Evolutionary conservation across 2,113 vertebrate genomes (phyloP).

Genomic region (Chloroceryle aenea): DNA sequence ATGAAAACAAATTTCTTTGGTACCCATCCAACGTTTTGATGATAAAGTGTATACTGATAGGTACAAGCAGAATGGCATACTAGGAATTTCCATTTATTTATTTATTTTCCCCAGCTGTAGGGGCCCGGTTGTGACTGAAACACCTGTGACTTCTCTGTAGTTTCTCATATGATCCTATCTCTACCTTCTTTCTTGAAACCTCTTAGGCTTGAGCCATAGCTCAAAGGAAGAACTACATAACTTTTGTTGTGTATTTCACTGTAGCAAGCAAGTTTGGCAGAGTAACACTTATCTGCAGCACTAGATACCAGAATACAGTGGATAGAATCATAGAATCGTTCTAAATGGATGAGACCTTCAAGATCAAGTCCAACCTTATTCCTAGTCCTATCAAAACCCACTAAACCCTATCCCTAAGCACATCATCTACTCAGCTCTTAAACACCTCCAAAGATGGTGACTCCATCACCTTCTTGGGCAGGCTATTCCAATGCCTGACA

Average conservation of each 20-base stretch:
- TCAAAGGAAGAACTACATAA: background rate
- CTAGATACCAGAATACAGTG: background rate
- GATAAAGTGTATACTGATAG: background rate
- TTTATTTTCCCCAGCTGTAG: background rate
- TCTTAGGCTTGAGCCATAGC: background rate
- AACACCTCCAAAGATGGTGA: too few relatives aligned
- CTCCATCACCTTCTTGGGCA: too few relatives aligned
- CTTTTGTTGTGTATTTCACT: background rate
- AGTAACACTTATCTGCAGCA: accelerated
- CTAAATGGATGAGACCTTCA: too few relatives aligned
- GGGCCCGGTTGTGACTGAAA: background rate
- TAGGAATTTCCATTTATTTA: background rate
- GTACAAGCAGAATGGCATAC: background rate
- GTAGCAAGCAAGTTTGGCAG: background rate
- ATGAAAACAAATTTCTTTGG: background rate
- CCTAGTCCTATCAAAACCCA: too few relatives aligned
- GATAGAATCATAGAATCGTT: background rate
- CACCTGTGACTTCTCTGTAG: background rate
- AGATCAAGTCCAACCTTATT: too few relatives aligned
- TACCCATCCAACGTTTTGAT: background rate
- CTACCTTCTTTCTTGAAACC: background rate
- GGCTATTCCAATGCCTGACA: too few relatives aligned
- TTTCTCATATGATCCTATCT: background rate
- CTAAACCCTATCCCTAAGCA: too few relatives aligned
- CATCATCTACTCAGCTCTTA: too few relatives aligned